These are phyloP conservation scores for Agonopterix arenella DNA, from an alignment of 2,888 invertebrate species.

Conservation along the genomic window DNA sequence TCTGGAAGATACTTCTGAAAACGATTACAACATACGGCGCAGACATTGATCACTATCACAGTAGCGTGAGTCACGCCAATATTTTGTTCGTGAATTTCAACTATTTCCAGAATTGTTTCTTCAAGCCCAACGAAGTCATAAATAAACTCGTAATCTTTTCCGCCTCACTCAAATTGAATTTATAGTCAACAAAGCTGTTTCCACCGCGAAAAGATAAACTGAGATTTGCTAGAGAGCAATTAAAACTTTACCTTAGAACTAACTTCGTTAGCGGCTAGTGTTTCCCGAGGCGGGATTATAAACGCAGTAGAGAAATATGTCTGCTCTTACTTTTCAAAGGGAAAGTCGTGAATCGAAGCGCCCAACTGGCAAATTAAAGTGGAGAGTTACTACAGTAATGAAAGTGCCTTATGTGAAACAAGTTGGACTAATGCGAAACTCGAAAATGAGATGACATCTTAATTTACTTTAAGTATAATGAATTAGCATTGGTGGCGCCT, in stretches of 20 bases:
- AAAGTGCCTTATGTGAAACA: constrained; percentile 39
- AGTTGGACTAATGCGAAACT: constrained; percentile 5
- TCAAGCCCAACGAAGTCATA: constrained; percentile 16
- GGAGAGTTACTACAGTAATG: constrained; percentile 40
- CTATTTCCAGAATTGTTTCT: constrained; percentile 10
- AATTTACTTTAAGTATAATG: no score
- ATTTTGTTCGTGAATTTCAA: constrained; percentile 11
- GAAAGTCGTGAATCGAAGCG: constrained; percentile 39
- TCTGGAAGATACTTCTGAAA: constrained; percentile 2
- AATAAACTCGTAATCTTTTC: constrained; percentile 51
- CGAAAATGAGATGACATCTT: no score
- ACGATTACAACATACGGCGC: neutral
- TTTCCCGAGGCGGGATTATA: constrained; percentile 51
- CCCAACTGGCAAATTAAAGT: constrained; percentile 54
- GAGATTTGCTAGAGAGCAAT: constrained; percentile 70
- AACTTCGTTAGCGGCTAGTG: constrained; percentile 67
- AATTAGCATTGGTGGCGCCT: no score
- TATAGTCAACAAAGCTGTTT: constrained; percentile 67
- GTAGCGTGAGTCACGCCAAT: constrained; percentile 25
- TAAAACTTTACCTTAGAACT: constrained; percentile 74
- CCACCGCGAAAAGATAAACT: constrained; percentile 70
- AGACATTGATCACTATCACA: neutral
- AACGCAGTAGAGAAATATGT: constrained; percentile 57
- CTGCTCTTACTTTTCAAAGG: constrained; percentile 49
- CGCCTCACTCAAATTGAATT: constrained; percentile 61